Base-by-base conservation (phyloP, 1,140 invertebrate genomes). In the Trichogramma pretiosum region DNA sequence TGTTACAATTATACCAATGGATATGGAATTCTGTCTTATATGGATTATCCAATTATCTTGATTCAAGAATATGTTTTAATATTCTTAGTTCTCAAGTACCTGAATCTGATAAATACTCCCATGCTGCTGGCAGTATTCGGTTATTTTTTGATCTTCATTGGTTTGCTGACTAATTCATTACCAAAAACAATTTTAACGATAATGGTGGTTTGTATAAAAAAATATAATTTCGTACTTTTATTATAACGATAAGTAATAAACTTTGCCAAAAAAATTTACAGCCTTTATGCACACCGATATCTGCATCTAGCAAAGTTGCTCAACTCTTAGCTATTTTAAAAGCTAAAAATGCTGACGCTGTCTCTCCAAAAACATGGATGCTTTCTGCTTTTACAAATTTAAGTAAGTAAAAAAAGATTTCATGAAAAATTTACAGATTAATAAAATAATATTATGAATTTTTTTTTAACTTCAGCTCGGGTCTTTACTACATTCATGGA, bases 1-100 rank as follows among this genome's bases (percentile, higher is more conserved):
- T 74, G 80, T 47, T 86, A 86, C 56, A 85, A 84, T 59, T 84
- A 71, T 56, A 74, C 74, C 14, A 85, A 82, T 68, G 67, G 70
- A 16, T 84, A 86, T 61, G 70, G 76, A n/a, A 19, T 83, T 2
- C 59, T 84, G 34, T 79, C 81, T 0, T 86, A 85, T 55, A 57
- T 86, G 67, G 83, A 86, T 56, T 85, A 85, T 63, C 82, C 82
- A 3, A 77, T 84, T 41, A 79, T 86, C 51, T 56, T 85, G 49
- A 38, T 77, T 1, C 82, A 86, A 68, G 74, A 84, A 53, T 77
- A 79, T 51, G 65, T 84, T n/a, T 55, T 85, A 34, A 76, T 84
- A 43, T 79, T 74, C 54, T 69, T 80, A 38, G 78, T 82, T 2
- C 49, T 85, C 5, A 76, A 77, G 54, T 84, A 80, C 60, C 74